Evolutionary conservation across 2,888 invertebrate species (phyloP).

Genomic region (Lottia gigantea): DNA sequence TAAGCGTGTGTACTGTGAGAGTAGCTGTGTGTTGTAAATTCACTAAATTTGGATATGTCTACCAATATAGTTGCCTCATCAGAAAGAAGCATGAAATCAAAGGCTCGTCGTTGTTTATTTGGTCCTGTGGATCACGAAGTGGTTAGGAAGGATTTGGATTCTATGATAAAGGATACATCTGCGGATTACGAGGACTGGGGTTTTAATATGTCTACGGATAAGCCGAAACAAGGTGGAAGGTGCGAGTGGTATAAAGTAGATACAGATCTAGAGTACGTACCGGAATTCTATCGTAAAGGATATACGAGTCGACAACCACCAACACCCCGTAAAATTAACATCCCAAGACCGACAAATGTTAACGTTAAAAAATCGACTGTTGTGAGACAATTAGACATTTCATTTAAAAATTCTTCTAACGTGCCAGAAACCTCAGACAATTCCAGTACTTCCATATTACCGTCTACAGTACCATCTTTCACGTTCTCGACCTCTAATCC

Average conservation of each 20-base stretch:
- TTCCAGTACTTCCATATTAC: neutral
- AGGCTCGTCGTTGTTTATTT: slow-evolving; percentile 4
- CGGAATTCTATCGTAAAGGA: slow-evolving; percentile 2
- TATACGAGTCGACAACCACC: neutral
- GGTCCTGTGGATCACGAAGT: neutral
- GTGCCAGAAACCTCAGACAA: neutral
- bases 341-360: neutral
- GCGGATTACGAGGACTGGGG: neutral
- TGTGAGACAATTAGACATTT: neutral
- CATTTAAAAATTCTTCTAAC: neutral
- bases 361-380: neutral
- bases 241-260: neutral
- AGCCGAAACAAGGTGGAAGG: neutral
- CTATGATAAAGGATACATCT: neutral
- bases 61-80: neutral
- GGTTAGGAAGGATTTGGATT: neutral
- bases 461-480: neutral
- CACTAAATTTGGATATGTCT: neutral
- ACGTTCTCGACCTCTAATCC: neutral
- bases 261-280: neutral
- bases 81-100: neutral
- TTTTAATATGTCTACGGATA: neutral
- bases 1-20: no score
- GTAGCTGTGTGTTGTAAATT: no score
- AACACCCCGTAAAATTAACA: neutral